Base-by-base conservation (phyloP, 2,113 vertebrate genomes). In the Agapornis roseicollis region DNA sequence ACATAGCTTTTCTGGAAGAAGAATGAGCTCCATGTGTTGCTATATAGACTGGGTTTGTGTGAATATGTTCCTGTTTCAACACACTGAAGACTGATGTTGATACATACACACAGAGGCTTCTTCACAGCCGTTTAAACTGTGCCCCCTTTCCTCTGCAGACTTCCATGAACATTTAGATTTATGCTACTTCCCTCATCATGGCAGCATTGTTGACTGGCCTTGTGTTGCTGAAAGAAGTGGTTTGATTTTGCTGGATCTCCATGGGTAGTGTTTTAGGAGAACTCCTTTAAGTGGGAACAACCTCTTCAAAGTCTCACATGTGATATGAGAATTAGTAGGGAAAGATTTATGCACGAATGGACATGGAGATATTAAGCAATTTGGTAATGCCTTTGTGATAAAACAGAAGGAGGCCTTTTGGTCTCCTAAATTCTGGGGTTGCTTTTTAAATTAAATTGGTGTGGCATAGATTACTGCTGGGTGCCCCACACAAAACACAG, bases 401-500 rank as follows among this genome's bases (percentile, higher is more conserved):
- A 79, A 90, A 39, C 16, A 58, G 22, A 22, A 56, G 39, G 28
- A 37, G 22, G 15, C 6, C 16, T 77, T 94, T 65, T 55, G 20
- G 7, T 24, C 19, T 37, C n/a, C 49, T 63, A 16, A 28, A 63
- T 81, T 58, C 50, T 69, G 33, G 55, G 3, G 27, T 11, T 82
- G 24, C 7, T 55, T 86, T 68, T 70, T 63, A 58, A 64, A 11
- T 85, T 52, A 35, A 80, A 6, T 27, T 63, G 20, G 3, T 28
- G 3, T 55, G 19, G 47, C 25, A 23, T 49, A 50, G 14, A 74
- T 91, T 74, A 58, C 50, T 76, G 17, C 19, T 89, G 50, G 22
- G 13, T 81, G 24, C 6, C 4, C 5, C 7, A 2, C 23, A 20
- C 6, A 41, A 9, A 17, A 10, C 0, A 2, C 47, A 44, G 2